Percentiles rank a stretch among this genome's conserved stretches.
These are phyloP conservation scores for Notiomystis cincta DNA, from an alignment of 2,113 vertebrate genomes.

Conservation along the genomic window DNA sequence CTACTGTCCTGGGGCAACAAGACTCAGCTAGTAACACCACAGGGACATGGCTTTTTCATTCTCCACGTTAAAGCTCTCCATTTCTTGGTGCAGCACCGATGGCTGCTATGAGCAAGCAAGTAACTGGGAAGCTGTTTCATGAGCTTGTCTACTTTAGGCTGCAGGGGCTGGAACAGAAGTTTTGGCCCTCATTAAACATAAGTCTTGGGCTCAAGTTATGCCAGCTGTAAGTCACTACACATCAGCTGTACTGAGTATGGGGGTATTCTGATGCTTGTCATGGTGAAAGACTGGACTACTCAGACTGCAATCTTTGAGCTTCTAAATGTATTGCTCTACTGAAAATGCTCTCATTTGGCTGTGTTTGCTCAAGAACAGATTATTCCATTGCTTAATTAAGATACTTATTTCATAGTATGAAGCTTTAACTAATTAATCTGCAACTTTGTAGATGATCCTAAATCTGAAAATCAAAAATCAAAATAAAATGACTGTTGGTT, in stretches of 20 bases:
- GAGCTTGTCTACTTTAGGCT: not conserved
- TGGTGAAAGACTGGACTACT: not conserved
- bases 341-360: not conserved
- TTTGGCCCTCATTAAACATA: not conserved
- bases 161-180: not conserved
- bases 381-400: not conserved
- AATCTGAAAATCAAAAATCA: not conserved
- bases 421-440: not conserved
- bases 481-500: not conserved
- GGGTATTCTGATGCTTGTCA: not conserved
- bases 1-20: not conserved
- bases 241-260: not conserved
- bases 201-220: not conserved
- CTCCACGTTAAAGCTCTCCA: not conserved
- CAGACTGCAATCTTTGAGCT: not conserved
- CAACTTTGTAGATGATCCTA: not conserved
- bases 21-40: not conserved
- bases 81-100: not conserved
- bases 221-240: not conserved
- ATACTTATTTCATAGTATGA: not conserved
- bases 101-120: not conserved
- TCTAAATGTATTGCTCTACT: not conserved
- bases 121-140: not conserved
- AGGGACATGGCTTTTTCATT: not conserved
- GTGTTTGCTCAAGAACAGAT: not conserved